Percentiles rank a stretch among this genome's conserved stretches.
Evolutionary conservation across 2,888 invertebrate species (phyloP).

Genomic region (Caenorhabditis sulstoni): DNA sequence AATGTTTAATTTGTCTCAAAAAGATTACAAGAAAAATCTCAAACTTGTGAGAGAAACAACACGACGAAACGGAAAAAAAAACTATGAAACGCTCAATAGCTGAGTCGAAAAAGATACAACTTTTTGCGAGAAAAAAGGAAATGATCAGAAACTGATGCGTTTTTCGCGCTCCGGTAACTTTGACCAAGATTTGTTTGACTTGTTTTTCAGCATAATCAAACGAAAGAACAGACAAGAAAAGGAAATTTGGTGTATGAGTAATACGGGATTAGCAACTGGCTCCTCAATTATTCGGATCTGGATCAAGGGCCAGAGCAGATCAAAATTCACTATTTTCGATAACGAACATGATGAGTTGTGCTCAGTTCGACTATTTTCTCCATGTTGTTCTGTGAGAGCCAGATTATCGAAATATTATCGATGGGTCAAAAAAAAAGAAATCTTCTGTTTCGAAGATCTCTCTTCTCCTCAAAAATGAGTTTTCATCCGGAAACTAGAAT

Average conservation of each 20-base stretch:
- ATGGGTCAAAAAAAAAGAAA: no score
- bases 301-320: no score
- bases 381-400: no score
- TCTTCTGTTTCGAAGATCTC: not conserved
- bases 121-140: constrained; percentile 25
- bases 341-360: no score
- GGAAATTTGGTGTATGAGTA: constrained; percentile 29
- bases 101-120: constrained; percentile 32
- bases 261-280: constrained; percentile 24
- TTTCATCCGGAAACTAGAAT: no score
- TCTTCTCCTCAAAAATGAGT: constrained; percentile 1
- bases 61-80: no score
- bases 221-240: constrained; percentile 7
- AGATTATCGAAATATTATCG: no score
- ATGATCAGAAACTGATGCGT: constrained; percentile 48
- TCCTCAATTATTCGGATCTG: not conserved
- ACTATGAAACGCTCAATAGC: constrained; percentile 1
- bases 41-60: no score
- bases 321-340: no score
- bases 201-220: constrained; percentile 10
- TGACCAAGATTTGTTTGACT: constrained; percentile 4
- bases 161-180: constrained; percentile 32
- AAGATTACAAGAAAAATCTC: no score
- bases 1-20: not conserved
- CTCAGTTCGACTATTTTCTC: no score